These are phyloP conservation scores for Neodiprion lecontei DNA, from an alignment of 1,140 invertebrate genomes.

Conservation along the genomic window DNA sequence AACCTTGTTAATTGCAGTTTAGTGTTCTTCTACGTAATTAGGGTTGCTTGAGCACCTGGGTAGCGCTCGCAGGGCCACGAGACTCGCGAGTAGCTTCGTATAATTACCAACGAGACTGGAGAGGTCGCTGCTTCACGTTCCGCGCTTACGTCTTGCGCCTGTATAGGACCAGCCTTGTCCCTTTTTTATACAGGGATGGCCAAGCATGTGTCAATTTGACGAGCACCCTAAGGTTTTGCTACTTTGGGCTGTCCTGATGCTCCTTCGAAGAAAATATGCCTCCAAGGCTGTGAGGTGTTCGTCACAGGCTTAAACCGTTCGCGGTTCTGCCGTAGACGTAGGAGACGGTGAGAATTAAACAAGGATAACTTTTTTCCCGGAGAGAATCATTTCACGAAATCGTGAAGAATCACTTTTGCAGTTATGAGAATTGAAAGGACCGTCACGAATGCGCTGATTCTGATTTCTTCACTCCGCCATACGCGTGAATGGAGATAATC, in stretches of 20 bases:
- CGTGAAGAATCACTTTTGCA: too few species aligned
- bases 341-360: not conserved
- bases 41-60: conserved; percentile 54
- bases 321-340: not conserved
- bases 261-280: not conserved
- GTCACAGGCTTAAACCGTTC: not conserved
- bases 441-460: too few species aligned
- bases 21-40: conserved; percentile 59
- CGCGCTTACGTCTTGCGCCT: not conserved
- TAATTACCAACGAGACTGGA: not conserved
- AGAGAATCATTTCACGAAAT: too few species aligned
- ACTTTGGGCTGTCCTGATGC: not conserved
- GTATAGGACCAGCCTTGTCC: not conserved
- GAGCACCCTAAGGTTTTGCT: not conserved
- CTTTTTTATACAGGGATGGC: not conserved
- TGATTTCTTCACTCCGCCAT: too few species aligned
- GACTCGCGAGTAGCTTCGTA: not conserved
- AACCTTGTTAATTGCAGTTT: conserved; percentile 59
- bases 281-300: not conserved
- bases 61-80: conserved; percentile 18
- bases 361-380: not conserved
- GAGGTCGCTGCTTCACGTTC: not conserved
- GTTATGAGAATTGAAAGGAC: too few species aligned
- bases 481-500: too few species aligned
- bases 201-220: conserved; percentile 5